These are phyloP conservation scores for Onychostruthus taczanowskii DNA, from an alignment of 2,113 vertebrate genomes.

Conservation along the genomic window DNA sequence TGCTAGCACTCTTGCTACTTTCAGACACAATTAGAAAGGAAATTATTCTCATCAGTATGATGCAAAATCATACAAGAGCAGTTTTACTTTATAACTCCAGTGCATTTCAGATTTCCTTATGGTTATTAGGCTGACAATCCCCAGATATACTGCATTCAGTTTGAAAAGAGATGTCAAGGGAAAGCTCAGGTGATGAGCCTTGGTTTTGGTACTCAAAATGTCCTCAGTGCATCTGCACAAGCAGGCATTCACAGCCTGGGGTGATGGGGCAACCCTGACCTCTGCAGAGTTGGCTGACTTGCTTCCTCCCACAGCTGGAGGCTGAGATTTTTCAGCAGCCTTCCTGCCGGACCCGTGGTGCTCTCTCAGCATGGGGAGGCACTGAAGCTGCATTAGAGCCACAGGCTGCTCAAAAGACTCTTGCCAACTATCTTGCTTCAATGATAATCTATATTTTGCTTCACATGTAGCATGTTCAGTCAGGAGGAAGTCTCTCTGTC, in stretches of 20 bases:
- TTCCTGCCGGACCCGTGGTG: neutral
- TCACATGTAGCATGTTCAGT: neutral
- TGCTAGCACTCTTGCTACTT: neutral
- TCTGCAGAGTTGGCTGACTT: neutral
- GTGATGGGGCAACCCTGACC: neutral
- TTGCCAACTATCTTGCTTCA: neutral
- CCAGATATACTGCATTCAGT: neutral
- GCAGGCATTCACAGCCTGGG: rapidly evolving
- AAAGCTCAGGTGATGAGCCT: neutral
- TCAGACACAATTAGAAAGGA: neutral
- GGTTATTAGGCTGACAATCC: neutral
- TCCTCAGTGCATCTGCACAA: neutral
- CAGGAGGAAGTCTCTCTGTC: neutral
- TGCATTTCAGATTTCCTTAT: neutral
- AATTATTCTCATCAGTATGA: neutral
- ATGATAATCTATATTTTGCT: neutral
- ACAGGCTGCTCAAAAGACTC: neutral
- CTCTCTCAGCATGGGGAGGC: neutral
- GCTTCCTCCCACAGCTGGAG: neutral
- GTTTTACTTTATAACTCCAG: neutral
- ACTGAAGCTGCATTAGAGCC: neutral
- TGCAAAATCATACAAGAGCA: neutral
- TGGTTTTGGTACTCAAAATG: neutral
- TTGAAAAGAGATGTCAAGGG: neutral
- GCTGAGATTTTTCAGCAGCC: neutral